Evolutionary conservation across 2,113 vertebrate species (phyloP).

Genomic region (Myotis yumanensis): DNA sequence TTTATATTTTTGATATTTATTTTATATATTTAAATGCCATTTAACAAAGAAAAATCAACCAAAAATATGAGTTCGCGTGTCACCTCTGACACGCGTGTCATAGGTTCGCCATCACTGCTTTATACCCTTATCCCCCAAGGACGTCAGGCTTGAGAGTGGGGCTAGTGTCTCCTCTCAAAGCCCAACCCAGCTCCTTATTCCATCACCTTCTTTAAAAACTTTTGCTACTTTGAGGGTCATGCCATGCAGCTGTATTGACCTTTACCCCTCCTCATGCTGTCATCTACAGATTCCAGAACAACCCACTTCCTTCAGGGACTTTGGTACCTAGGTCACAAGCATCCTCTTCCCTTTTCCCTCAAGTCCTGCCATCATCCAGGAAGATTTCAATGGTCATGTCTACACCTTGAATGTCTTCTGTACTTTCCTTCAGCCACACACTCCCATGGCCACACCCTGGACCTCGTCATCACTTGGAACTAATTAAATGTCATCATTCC

Average conservation of each 20-base stretch:
- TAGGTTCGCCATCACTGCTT: neutral
- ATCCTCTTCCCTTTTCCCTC: neutral
- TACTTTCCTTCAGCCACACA: neutral
- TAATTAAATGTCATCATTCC: neutral
- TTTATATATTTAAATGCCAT: no score
- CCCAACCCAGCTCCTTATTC: neutral
- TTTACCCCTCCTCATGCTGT: neutral
- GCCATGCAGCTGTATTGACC: neutral
- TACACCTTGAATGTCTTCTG: neutral
- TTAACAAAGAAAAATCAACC: no score
- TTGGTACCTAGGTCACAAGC: neutral
- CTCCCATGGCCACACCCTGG: neutral
- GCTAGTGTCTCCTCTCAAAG: neutral
- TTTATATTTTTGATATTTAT: no score
- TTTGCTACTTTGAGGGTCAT: neutral
- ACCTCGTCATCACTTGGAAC: neutral
- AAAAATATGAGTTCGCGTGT: no score
- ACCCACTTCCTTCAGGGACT: neutral
- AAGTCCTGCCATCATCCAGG: neutral
- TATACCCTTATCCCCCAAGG: neutral
- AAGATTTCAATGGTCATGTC: neutral
- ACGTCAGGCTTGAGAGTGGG: neutral
- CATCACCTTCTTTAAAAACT: neutral
- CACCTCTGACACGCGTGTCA: no score
- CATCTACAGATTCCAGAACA: neutral